These are phyloP conservation scores for Nematopogon swammerdamellus DNA, from an alignment of 2,888 invertebrate species.

Conservation along the genomic window DNA sequence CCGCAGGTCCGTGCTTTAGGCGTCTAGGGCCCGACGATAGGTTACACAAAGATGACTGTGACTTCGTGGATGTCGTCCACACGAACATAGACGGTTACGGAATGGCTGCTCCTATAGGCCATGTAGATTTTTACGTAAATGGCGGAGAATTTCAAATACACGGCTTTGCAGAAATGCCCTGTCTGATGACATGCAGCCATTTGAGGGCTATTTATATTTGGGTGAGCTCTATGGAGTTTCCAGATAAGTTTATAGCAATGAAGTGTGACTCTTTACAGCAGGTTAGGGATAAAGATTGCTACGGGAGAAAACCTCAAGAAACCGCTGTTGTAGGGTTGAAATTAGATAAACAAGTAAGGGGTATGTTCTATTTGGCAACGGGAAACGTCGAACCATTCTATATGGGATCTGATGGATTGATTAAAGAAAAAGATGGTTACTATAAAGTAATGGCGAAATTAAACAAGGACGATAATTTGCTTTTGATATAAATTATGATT, in stretches of 20 bases:
- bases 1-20: slow-evolving; percentile 44
- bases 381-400: slow-evolving; percentile 31
- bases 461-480: neutral
- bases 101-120: slow-evolving; percentile 41
- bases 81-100: slow-evolving; percentile 47
- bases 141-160: slow-evolving; percentile 46
- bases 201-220: slow-evolving; percentile 33
- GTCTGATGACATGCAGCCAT: slow-evolving; percentile 40
- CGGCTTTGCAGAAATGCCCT: slow-evolving; percentile 30
- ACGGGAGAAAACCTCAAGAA: slow-evolving; percentile 22
- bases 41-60: slow-evolving; percentile 31
- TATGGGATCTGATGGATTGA: slow-evolving; percentile 33
- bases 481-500: neutral
- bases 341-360: slow-evolving; percentile 24
- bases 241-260: slow-evolving; percentile 31
- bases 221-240: slow-evolving; percentile 30
- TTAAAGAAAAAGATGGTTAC: slow-evolving; percentile 15
- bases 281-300: slow-evolving; percentile 34
- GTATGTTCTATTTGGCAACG: slow-evolving; percentile 38
- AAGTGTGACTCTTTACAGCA: slow-evolving; percentile 35
- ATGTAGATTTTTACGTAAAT: slow-evolving; percentile 41
- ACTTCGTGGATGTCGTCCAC: slow-evolving; percentile 41
- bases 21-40: slow-evolving; percentile 24
- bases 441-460: neutral
- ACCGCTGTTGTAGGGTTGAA: slow-evolving; percentile 29